A percentile compares a stretch with the other conserved stretches of the same genome.
phyloP scores from a whole-genome alignment of 2,113 vertebrate species.

The Formicarius rufipectus region DNA sequence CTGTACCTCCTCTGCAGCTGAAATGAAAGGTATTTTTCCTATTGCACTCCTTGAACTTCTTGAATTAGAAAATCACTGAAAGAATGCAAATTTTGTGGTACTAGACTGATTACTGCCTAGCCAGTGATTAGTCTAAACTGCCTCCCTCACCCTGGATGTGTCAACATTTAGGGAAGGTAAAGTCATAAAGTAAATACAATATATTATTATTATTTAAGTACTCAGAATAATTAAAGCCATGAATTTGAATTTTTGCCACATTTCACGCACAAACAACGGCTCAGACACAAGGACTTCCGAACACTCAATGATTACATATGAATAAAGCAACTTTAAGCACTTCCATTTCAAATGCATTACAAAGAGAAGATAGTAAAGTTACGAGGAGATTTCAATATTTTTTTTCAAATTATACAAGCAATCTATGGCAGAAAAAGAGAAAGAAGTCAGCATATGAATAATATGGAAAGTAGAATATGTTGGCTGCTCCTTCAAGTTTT shows the following conservation, averaged over 20 bases:
- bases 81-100: background rate
- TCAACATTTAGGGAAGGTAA: background rate
- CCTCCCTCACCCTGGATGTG: background rate
- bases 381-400: background rate
- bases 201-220: background rate
- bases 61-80: background rate
- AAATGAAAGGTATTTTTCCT: slow-evolving; percentile 41
- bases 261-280: background rate
- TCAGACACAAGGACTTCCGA: background rate
- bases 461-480: background rate
- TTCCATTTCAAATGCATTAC: background rate
- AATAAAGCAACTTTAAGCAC: background rate
- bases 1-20: background rate
- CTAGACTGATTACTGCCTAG: background rate
- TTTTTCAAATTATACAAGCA: background rate
- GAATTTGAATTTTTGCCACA: background rate
- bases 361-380: background rate
- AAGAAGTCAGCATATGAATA: background rate
- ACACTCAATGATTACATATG: background rate
- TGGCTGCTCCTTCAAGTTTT: background rate
- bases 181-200: background rate
- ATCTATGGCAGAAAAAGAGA: background rate
- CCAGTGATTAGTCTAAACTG: background rate
- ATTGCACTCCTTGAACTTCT: background rate
- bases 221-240: background rate